A percentile compares a stretch with the other conserved stretches of the same genome.
phyloP scores from a whole-genome alignment of 2,888 invertebrate genomes.

The Aromia moschata region DNA sequence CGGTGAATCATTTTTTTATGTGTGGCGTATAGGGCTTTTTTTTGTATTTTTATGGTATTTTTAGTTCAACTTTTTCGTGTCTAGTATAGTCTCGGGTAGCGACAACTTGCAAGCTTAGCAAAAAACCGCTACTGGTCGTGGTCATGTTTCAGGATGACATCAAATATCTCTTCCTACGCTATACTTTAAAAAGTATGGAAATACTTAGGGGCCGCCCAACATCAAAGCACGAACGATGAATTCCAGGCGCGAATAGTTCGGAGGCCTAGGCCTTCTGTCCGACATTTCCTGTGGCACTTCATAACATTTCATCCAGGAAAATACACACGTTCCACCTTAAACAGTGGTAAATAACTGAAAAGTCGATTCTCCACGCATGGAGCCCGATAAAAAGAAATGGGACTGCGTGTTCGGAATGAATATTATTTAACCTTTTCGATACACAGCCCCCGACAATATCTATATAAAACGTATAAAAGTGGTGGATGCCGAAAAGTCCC shows the following conservation, averaged over 20 bases:
- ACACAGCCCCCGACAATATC: slow-evolving; percentile 47
- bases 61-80: too few relatives aligned
- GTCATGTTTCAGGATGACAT: too few relatives aligned
- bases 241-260: slow-evolving; percentile 6
- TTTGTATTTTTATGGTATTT: too few relatives aligned
- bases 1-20: background rate
- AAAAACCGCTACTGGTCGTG: too few relatives aligned
- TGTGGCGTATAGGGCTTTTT: too few relatives aligned
- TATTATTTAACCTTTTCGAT: slow-evolving; percentile 47
- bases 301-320: slow-evolving; percentile 43
- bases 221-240: slow-evolving; percentile 1
- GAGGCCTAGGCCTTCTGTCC: slow-evolving; percentile 32
- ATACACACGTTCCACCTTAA: slow-evolving; percentile 43
- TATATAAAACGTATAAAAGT: slow-evolving; percentile 50
- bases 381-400: slow-evolving; percentile 51
- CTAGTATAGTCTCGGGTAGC: too few relatives aligned
- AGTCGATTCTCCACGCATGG: slow-evolving; percentile 49
- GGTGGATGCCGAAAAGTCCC: slow-evolving; percentile 42
- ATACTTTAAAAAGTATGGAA: background rate
- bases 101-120: too few relatives aligned
- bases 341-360: slow-evolving; percentile 51
- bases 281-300: slow-evolving; percentile 42
- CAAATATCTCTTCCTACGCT: too few relatives aligned
- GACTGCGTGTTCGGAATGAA: slow-evolving; percentile 49
- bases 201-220: slow-evolving; percentile 1